Evolutionary conservation across 2,888 invertebrate genomes (phyloP), one percentile per base, ranked within the genome.

Genomic region (Steinernema carpocapsae): DNA sequence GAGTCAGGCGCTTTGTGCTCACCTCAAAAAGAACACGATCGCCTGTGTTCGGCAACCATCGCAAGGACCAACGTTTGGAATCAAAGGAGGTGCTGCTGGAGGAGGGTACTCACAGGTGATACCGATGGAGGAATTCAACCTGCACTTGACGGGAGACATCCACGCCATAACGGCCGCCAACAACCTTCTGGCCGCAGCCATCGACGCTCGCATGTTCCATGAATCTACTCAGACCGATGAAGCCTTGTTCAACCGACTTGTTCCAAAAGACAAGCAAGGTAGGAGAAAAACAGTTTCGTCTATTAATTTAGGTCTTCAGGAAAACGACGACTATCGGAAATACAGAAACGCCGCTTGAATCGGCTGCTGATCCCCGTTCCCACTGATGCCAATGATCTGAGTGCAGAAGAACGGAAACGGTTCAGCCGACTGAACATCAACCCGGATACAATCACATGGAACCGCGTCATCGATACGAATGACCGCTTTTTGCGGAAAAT

Each of bases 111-210:
- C 97, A 0, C 91, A 87, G 78, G 93, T 94, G 0, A 97, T 99
- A 81, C 99, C 99, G 0, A 99, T 99, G 99, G 97, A 99, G 89
- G 97, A 99, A 85, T 97, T 99, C 89, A 99, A 99, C 90, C 91
- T 99, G 0, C 97, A 99, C 88, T 90, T 99, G 81, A 99, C 97
- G 0, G 90, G 88, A 64, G 99, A 99, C 88, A 97, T 97, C 85
- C 99, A 99, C 89, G 99, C 99, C 0, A 93, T 99, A 17, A 93
- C 94, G 0, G 96, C 97, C 6, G 95, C 97, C 89, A 99, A 99
- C 89, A 90, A 99, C 14, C 90, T 97, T n/a, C 95, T 97, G 0
- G 97, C 99, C 0, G 97, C 97, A 88, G 97, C 97, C 88, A 91
- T 99, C 87, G 99, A 99, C 88, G 94, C 97, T 0, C 78, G 97